Percentiles rank a stretch among this genome's conserved stretches.
Conservation (phyloP, 2,113 vertebrate species). For the Eolophus roseicapilla region DNA sequence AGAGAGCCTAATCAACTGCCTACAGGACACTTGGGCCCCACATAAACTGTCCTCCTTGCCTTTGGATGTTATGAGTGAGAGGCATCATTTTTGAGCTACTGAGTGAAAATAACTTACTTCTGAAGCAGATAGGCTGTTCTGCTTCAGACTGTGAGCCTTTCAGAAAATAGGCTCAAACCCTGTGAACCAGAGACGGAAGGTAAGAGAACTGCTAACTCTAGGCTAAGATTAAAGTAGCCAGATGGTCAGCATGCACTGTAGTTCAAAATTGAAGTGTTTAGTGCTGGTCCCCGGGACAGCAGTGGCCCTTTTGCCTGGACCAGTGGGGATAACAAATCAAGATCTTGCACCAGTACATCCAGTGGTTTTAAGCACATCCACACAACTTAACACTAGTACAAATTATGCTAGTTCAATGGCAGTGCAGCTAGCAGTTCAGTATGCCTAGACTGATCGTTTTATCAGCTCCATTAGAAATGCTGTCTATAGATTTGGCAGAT, state of each 20-base stretch:
- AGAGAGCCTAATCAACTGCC: background rate
- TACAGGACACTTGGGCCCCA: background rate
- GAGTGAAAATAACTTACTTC: background rate
- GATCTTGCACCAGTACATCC: background rate
- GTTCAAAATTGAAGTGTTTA: slow-evolving; percentile 1
- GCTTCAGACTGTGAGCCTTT: background rate
- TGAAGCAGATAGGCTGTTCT: background rate
- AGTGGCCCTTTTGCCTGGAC: background rate
- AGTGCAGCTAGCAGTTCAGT: background rate
- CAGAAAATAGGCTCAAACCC: background rate
- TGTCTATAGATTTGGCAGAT: background rate
- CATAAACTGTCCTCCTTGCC: background rate
- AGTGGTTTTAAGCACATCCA: background rate
- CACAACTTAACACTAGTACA: background rate
- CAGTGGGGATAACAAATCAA: background rate
- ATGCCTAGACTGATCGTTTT: background rate
- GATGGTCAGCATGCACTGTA: background rate
- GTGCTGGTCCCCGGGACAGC: background rate
- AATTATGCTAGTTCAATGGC: background rate
- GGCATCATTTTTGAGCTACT: background rate
- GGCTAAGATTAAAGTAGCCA: background rate
- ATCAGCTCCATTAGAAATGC: background rate
- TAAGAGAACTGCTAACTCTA: background rate
- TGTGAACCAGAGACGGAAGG: background rate
- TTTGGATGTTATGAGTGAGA: background rate